phyloP scores from a whole-genome alignment of 2,888 invertebrate genomes.

The Eupithecia inturbata region DNA sequence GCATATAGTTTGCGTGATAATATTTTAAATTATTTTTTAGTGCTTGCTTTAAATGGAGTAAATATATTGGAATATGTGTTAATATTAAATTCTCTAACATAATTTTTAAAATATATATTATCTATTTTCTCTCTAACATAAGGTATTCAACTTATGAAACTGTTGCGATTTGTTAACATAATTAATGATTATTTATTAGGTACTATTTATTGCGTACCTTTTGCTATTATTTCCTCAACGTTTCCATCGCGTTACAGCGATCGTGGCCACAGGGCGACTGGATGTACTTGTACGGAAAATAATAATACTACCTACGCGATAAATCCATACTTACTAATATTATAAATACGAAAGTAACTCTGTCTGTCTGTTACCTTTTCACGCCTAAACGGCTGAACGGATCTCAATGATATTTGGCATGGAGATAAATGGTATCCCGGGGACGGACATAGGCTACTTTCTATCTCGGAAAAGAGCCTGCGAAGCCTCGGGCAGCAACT shows the following conservation, averaged over 20 bases:
- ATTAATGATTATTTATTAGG: not conserved
- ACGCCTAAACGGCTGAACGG: too few species aligned
- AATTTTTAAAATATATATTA: too few species aligned
- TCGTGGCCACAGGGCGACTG: not conserved
- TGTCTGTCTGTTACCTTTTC: too few species aligned
- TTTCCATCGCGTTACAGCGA: not conserved
- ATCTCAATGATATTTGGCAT: too few species aligned
- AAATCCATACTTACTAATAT: too few species aligned
- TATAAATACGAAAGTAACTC: too few species aligned
- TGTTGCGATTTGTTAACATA: not conserved
- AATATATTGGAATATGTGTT: not conserved
- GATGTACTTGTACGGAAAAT: not conserved
- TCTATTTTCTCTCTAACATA: not conserved
- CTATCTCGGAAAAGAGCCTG: too few species aligned
- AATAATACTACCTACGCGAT: not conserved
- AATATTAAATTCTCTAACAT: not conserved
- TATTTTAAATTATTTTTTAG: not conserved
- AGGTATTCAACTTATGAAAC: not conserved
- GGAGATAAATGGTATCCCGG: too few species aligned
- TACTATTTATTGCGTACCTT: not conserved
- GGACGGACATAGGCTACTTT: too few species aligned
- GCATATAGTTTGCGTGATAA: conserved; percentile 8
- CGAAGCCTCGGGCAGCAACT: too few species aligned
- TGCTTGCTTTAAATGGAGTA: conserved; percentile 1
- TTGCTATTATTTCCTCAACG: not conserved